phyloP scores from a whole-genome alignment of 2,888 invertebrate species.

The Teleogryllus oceanicus region DNA sequence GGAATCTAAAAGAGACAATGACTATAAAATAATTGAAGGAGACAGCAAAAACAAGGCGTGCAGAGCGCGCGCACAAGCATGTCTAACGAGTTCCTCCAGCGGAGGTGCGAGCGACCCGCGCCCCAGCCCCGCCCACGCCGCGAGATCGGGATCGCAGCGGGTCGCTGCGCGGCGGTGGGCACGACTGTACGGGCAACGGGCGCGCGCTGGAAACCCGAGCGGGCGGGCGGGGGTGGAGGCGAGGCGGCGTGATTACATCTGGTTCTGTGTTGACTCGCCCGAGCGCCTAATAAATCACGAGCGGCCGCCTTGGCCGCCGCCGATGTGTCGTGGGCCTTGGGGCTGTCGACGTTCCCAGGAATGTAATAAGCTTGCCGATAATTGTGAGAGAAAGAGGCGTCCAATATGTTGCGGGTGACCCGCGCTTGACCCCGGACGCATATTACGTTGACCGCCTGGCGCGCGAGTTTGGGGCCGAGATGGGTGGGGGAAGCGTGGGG shows the following conservation, averaged over 20 bases:
- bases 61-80: too few species aligned
- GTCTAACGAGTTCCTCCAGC: too few species aligned
- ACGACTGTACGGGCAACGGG: too few species aligned
- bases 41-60: too few species aligned
- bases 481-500: background rate
- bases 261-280: background rate
- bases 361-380: conserved; percentile 10
- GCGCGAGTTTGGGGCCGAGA: background rate
- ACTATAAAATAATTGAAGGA: too few species aligned
- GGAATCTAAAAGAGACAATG: too few species aligned
- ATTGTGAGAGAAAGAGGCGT: conserved; percentile 1
- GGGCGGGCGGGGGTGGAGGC: background rate
- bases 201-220: background rate
- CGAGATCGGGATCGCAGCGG: too few species aligned
- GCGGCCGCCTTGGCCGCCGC: background rate
- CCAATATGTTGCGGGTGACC: background rate
- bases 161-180: too few species aligned
- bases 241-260: background rate
- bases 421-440: background rate
- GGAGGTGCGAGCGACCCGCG: too few species aligned
- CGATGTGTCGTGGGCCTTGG: conserved; percentile 7
- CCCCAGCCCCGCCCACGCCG: too few species aligned
- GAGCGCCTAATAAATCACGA: conserved; percentile 9
- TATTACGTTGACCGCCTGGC: background rate
- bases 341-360: conserved; percentile 18